Conservation (phyloP, 2,113 vertebrate genomes). For the Marmota flaviventris region DNA sequence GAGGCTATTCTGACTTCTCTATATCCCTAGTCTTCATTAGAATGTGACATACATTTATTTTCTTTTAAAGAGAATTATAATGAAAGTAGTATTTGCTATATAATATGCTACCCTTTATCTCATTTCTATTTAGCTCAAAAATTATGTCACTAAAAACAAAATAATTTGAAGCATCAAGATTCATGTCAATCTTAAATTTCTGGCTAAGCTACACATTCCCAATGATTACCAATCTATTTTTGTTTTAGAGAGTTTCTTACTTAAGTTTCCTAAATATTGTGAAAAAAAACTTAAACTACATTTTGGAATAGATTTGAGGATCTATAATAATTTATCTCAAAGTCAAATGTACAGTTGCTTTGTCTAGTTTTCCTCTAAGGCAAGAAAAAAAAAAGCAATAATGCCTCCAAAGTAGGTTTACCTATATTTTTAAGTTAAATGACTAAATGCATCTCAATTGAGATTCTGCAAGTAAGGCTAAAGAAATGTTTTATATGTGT, state of each 20-base stretch:
- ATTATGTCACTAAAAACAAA: slow-evolving; percentile 64
- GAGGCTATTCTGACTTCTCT: no score
- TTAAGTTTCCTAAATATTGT: slow-evolving; percentile 43
- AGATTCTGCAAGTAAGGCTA: background rate
- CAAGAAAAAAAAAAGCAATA: background rate
- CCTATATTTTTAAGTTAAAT: background rate
- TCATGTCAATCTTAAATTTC: slow-evolving; percentile 43
- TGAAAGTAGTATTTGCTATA: no score
- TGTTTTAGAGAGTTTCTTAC: slow-evolving; percentile 21
- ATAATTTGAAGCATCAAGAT: slow-evolving; percentile 46
- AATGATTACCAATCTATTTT: background rate
- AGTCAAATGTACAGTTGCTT: background rate
- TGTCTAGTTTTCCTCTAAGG: background rate
- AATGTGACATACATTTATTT: no score
- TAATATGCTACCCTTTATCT: no score
- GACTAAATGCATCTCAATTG: background rate
- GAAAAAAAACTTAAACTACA: background rate
- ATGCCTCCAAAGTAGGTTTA: background rate
- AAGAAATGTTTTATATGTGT: background rate
- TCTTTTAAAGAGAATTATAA: no score
- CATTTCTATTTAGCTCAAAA: slow-evolving; percentile 19
- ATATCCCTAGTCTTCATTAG: no score
- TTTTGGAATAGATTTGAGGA: background rate
- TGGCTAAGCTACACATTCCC: background rate
- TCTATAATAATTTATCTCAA: background rate